Percentiles rank a stretch among this genome's conserved stretches.
Evolutionary conservation across 2,888 invertebrate species (phyloP).

Genomic region (Nomada flava): DNA sequence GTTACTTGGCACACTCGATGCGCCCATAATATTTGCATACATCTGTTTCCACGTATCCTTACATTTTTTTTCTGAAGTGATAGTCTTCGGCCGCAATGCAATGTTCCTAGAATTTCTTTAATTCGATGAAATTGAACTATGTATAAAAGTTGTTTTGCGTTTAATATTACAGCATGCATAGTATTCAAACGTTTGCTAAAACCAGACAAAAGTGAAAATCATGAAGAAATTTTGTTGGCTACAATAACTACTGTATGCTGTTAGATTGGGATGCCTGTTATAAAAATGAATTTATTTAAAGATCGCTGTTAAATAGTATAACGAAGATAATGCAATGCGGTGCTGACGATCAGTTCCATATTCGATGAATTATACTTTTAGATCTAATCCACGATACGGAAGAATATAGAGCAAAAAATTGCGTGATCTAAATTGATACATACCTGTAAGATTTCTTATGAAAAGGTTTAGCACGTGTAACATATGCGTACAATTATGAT

Average conservation of each 20-base stretch:
- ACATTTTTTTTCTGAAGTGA: constrained; percentile 45
- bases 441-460: constrained; percentile 70
- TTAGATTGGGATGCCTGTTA: not conserved
- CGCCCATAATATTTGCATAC: constrained; percentile 32
- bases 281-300: constrained; percentile 4
- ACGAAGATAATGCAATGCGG: constrained; percentile 58
- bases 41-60: constrained; percentile 32
- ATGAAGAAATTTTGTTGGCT: not conserved
- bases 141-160: not conserved
- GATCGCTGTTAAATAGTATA: constrained; percentile 12
- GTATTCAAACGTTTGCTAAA: constrained; percentile 12
- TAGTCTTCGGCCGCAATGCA: constrained; percentile 55
- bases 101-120: constrained; percentile 13
- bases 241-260: not conserved
- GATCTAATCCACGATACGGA: constrained; percentile 48
- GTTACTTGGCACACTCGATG: constrained; percentile 29
- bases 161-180: not conserved
- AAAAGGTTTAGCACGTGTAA: constrained; percentile 68
- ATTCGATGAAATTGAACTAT: not conserved
- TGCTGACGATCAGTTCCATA: constrained; percentile 55
- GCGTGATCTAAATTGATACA: constrained; percentile 58
- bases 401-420: constrained; percentile 45
- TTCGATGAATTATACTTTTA: constrained; percentile 52
- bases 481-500: constrained; percentile 68
- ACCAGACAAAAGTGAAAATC: not conserved